A percentile compares a stretch with the other conserved stretches of the same genome.
phyloP scores from a whole-genome alignment of 1,140 invertebrate species.

The Drosophila ficusphila region DNA sequence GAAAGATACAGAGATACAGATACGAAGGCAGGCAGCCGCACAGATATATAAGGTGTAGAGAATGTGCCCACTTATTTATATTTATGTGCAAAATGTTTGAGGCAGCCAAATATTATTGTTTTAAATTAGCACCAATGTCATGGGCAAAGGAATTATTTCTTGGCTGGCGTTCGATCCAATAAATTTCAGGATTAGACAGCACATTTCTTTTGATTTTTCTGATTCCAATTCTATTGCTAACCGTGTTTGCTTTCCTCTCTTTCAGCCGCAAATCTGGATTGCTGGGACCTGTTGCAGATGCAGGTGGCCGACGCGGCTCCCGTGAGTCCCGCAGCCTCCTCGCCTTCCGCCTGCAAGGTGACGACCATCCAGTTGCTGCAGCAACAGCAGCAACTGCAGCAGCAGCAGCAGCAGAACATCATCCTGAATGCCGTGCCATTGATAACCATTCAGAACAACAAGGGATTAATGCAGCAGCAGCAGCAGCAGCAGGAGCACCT shows the following conservation, averaged over 20 bases:
- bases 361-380: constrained; percentile 56
- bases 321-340: constrained; percentile 60
- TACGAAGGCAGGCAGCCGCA: neutral
- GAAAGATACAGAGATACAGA: neutral
- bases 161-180: constrained; percentile 7
- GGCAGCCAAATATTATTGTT: constrained; percentile 66
- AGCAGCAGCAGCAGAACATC: constrained; percentile 73
- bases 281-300: constrained; percentile 82
- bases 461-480: constrained; percentile 48
- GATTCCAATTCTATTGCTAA: neutral
- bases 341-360: constrained; percentile 61
- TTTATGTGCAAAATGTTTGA: constrained; percentile 43
- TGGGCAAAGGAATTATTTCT: constrained; percentile 70
- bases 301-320: constrained; percentile 61
- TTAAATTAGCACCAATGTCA: constrained; percentile 81
- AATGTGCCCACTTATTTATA: constrained; percentile 28
- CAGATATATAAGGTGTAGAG: neutral
- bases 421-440: constrained; percentile 81
- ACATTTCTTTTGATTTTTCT: constrained; percentile 8
- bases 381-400: constrained; percentile 53
- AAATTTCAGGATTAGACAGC: constrained; percentile 35
- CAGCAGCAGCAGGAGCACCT: constrained; percentile 57
- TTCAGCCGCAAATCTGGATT: constrained; percentile 76
- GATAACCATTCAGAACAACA: constrained; percentile 79
- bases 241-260: constrained; percentile 15